Base-by-base conservation (phyloP, 1,140 invertebrate genomes). In the Leptinotarsa defecta region DNA sequence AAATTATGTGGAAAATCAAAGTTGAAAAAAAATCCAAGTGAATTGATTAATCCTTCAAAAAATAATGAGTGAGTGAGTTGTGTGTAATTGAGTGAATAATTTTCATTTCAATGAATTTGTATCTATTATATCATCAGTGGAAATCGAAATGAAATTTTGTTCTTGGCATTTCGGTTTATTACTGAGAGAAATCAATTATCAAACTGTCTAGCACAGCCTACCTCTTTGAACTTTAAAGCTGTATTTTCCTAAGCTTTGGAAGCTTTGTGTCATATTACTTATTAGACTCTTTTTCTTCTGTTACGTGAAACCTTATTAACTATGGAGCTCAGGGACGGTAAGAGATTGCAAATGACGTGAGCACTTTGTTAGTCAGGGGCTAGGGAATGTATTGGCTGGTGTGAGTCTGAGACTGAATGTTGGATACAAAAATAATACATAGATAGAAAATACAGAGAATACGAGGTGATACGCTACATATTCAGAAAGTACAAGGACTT, bases 251-350 rank as follows among this genome's bases (percentile, higher is more conserved):
- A 17, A 27, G 24, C 43, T 43, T 68, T 43, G 17, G 43, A 43
- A 43, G 65, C 43, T 68, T 68, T 68, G 65, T 68, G 65, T 68
- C 65, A 24, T 68, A 68, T 43, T 34, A 68, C 65, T 68, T 43
- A 68, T 68, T 68, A 57, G n/a, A 57, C 52, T 57, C 52, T 57
- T 57, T 57, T n/a, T 57, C 43, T 68, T 68, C 17, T 43, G 65
- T 68, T 68, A 68, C 65, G 65, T 68, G 43, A 24, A 68, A 27
- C 65, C 65, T 68, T 68, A 68, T 68, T 68, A 68, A 68, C 20
- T 24, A 27, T 43, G 27, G 13, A 19, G 52, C 52, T 57, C 52
- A 19, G 52, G 52, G 52, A n/a, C n/a, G 17, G n/a, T 57, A 57
- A 17, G 52, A 19, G 52, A 19, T 17, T 57, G 52, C 52, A 57